Base-by-base conservation (phyloP, 2,888 invertebrate genomes). In the Mimas tiliae region DNA sequence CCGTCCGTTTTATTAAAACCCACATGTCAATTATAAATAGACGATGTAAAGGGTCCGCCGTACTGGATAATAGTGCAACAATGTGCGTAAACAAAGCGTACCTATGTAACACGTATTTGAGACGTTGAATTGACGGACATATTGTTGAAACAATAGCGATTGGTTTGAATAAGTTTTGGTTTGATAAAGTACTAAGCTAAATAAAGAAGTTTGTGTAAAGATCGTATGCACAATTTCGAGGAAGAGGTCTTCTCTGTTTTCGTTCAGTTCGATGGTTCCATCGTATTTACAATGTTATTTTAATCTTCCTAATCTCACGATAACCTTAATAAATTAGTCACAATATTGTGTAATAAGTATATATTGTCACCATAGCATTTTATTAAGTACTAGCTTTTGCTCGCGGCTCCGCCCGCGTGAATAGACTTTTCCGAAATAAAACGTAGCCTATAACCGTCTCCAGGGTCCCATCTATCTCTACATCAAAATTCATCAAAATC, bases 1-100 rank as follows among this genome's bases (percentile, higher is more conserved):
- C 19, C 45, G 58, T 71, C 80, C 67, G 71, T 64, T 73, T 69
- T 78, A 69, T 74, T 69, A 58, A 74, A 79, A 74, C 70, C 75
- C 67, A 67, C 51, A 52, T 51, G 62, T 67, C 67, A 71, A 68
- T 74, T 75, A 74, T 75, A 74, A 77, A 72, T 73, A 68, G 67
- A 70, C 62, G 65, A 63, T 72, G 69, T 73, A 69, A 69, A 65
- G 70, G 79, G 47, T 80, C 77, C 76, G 69, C 67, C 65, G 65
- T 67, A 34, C 16, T 55, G 47, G 16, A 55, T 47, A 3, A 27
- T 27, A 27, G 19, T 6, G 38, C 14, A 55, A 63, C 16, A 27
- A 47, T 63, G 16, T 45, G 11, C 11, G 45, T 63, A 47, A 63
- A 48, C 47, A 63, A 45, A 33, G 62, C 12, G 38, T 6, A n/a